Base-by-base conservation (phyloP, 2,797 vertebrate genomes). In the Cynopterus sphinx region DNA sequence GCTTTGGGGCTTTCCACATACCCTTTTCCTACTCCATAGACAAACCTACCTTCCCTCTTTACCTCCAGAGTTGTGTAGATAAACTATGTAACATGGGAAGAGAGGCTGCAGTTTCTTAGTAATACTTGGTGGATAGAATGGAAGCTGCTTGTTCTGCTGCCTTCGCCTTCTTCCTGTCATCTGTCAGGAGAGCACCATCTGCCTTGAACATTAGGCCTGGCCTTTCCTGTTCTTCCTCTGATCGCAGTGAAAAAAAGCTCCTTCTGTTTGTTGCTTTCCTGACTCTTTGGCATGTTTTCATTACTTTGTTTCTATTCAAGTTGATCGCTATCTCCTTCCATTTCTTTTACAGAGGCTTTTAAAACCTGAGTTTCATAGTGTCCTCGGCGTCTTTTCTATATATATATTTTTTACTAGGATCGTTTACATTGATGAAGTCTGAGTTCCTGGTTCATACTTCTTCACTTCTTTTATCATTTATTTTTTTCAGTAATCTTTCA, bases 241-340 rank as follows among this genome's bases (percentile, higher is more conserved):
- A 96, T 85, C 77, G 90, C 16, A 61, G 79, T 90, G 90, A n/a
- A 73, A 65, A 65, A 59, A 90, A 93, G 36, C 36, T 75, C 16
- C 82, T 75, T 85, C 57, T 95, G 46, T 94, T 46, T 97, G 4
- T 83, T 93, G 84, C 65, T 95, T 96, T 94, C 55, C n/a, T 90
- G 57, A 83, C 28, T 78, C 51, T 95, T 49, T 92, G 85, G 90
- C 57, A 73, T 2, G 3, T 86, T 96, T 81, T 63, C 67, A 53
- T 51, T 31, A 55, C 26, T 73, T 36, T 87, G 57, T 94, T 96
- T 96, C 28, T 63, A 63, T 83, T 82, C 92, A 90, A 82, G 43
- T 85, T 75, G 39, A 61, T 96, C 36, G 41, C 61, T 68, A 22
- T 87, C 65, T 91, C 33, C n/a, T 81, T 94, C 33, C 33, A 21